A percentile compares a stretch with the other conserved stretches of the same genome.
phyloP scores from a whole-genome alignment of 2,888 invertebrate species.

The Sphecodes monilicornis region DNA sequence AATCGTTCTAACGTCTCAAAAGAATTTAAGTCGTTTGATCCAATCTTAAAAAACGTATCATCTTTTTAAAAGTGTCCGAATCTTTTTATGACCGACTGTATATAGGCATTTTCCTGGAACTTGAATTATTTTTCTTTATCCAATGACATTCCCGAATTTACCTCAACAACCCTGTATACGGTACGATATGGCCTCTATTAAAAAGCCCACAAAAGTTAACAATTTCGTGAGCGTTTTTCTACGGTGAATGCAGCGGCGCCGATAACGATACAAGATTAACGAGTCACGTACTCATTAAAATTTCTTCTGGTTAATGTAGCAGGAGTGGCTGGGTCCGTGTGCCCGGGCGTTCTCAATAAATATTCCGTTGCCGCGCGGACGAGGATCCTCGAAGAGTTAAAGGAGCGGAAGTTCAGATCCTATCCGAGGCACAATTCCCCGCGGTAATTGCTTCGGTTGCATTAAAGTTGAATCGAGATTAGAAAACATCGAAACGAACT shows the following conservation, averaged over 20 bases:
- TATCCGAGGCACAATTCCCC: neutral
- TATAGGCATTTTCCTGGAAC: too few relatives aligned
- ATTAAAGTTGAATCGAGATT: conserved; percentile 15
- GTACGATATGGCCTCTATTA: too few relatives aligned
- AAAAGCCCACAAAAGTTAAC: too few relatives aligned
- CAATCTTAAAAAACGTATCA: too few relatives aligned
- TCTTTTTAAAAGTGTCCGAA: too few relatives aligned
- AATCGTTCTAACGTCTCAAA: too few relatives aligned
- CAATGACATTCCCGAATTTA: too few relatives aligned
- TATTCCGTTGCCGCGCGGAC: neutral
- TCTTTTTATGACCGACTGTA: too few relatives aligned
- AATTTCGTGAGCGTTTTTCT: neutral
- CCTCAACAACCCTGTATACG: too few relatives aligned
- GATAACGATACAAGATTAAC: neutral
- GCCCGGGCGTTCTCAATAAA: neutral
- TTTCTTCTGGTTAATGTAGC: neutral
- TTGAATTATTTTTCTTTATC: too few relatives aligned
- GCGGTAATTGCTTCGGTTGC: neutral
- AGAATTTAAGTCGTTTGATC: too few relatives aligned
- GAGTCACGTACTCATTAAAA: neutral
- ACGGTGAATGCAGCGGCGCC: too few relatives aligned
- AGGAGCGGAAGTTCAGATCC: neutral
- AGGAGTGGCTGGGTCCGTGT: neutral
- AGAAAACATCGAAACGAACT: conserved; percentile 20
- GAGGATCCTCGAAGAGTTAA: neutral